These are phyloP conservation scores for Platycheirus rosarum DNA, from an alignment of 2,888 invertebrate species.

Conservation along the genomic window DNA sequence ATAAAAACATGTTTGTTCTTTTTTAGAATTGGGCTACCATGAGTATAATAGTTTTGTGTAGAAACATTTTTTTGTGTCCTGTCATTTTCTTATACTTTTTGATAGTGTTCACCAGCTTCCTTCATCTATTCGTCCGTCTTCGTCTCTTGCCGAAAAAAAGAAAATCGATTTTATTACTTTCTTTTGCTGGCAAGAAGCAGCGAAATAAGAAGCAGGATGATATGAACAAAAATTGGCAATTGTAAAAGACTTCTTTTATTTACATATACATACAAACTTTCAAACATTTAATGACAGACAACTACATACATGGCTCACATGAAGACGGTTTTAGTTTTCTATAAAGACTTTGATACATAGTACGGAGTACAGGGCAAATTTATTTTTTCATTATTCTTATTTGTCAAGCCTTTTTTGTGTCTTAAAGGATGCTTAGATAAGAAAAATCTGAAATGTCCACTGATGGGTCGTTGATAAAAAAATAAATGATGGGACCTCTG, in stretches of 20 bases:
- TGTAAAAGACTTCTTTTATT: slow-evolving; percentile 42
- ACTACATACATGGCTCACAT: neutral
- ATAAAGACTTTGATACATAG: slow-evolving; percentile 14
- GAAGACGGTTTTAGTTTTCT: slow-evolving; percentile 15
- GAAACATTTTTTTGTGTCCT: slow-evolving; percentile 8
- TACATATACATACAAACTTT: neutral
- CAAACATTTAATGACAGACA: slow-evolving; percentile 1
- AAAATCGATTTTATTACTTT: slow-evolving; percentile 70
- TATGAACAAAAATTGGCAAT: slow-evolving; percentile 62
- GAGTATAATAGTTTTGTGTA: slow-evolving; percentile 61
- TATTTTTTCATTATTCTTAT: slow-evolving; percentile 64
- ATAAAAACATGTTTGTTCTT: slow-evolving; percentile 54
- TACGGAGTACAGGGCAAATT: slow-evolving; percentile 25
- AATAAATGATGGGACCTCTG: slow-evolving; percentile 25
- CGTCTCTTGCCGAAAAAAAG: slow-evolving; percentile 40
- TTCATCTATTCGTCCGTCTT: slow-evolving; percentile 18
- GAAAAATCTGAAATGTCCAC: slow-evolving; percentile 33
- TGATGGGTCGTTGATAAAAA: slow-evolving; percentile 56
- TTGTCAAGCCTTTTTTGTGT: slow-evolving; percentile 41
- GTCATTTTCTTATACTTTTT: slow-evolving; percentile 25
- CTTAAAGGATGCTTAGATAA: slow-evolving; percentile 20
- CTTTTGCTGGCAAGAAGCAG: neutral
- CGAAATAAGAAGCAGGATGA: slow-evolving; percentile 10
- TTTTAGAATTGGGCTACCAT: slow-evolving; percentile 73
- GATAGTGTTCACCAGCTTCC: slow-evolving; percentile 63